Evolutionary conservation across 2,797 vertebrate genomes (phyloP), one percentile per base, ranked within the genome.

Genomic region (Crenichthys baileyi): DNA sequence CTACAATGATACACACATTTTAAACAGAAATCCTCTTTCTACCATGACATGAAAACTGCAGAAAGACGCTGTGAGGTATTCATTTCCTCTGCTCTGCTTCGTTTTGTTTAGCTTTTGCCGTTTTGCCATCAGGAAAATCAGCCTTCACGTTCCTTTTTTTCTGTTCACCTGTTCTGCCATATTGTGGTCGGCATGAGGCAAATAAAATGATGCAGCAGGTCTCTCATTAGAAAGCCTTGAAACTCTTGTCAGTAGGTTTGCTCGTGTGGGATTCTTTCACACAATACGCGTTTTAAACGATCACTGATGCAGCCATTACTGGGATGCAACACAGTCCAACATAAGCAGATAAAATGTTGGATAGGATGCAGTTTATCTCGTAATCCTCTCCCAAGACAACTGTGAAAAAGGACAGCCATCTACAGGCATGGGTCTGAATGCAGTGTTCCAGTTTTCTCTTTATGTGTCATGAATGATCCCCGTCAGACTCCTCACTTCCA

Each of bases 371-470:
- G 31, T 41, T 44, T 67, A 29, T 4, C 53, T 70, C 70, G 68
- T 65, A 58, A n/a, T 82, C 65, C 75, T n/a, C 51, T 76, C 79
- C 53, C 13, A 65, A 79, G 76, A 87, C 29, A 87, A 86, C 78
- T 88, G 79, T 82, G 50, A 85, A 79, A 79, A 87, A 89, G 60
- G 51, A 36, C 82, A 85, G 58, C 76, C 80, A 83, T 90, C 79
- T 72, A 73, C 75, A 79, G 22, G 63, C 82, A 84, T 82, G 91
- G 91, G 60, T 92, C 93, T 88, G 80, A 79, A 86, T 3, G n/a
- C 51, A 73, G 77, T 70, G 85, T 41, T 93, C 89, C 84, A 90
- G 67, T 92, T 93, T 89, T 83, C 75, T 77, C 72, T 80, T 5
- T 29, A 90, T 75, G 79, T 81, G 84, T 39, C 83, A 92, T 88